A percentile compares a stretch with the other conserved stretches of the same genome.
These are phyloP conservation scores for Pocillopora damicornis DNA, from an alignment of 64 coral and sea anemone genomes.

Conservation along the genomic window DNA sequence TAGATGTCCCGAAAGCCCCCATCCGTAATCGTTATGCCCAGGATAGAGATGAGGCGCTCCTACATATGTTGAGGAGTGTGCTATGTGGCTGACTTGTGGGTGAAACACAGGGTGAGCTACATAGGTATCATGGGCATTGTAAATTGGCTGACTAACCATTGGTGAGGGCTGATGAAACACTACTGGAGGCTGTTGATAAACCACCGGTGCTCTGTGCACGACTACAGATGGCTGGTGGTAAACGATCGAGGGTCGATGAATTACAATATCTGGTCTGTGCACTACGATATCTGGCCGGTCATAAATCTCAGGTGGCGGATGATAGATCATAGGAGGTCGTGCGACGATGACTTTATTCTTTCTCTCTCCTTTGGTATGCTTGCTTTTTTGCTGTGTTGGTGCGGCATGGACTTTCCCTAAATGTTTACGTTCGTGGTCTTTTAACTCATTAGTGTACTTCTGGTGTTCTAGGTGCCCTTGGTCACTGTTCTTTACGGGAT, in stretches of 20 bases:
- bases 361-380: slow-evolving; percentile 60
- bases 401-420: not conserved
- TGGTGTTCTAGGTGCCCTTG: not conserved
- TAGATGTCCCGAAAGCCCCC: slow-evolving; percentile 45
- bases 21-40: slow-evolving; percentile 64
- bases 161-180: slow-evolving; percentile 97
- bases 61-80: slow-evolving; percentile 68
- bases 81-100: slow-evolving; percentile 40
- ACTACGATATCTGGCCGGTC: slow-evolving; percentile 85
- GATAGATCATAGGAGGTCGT: slow-evolving; percentile 91
- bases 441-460: not conserved
- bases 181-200: slow-evolving; percentile 87
- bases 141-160: slow-evolving; percentile 71
- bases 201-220: slow-evolving; percentile 85
- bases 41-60: slow-evolving; percentile 86
- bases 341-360: slow-evolving; percentile 93
- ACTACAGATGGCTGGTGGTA: slow-evolving; percentile 92
- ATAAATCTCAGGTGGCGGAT: slow-evolving; percentile 95
- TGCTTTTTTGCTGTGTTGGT: slow-evolving; percentile 10
- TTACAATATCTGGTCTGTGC: slow-evolving; percentile 86
- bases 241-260: slow-evolving; percentile 86
- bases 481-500: slow-evolving; percentile 2
- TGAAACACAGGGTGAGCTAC: slow-evolving; percentile 68
- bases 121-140: slow-evolving; percentile 85
- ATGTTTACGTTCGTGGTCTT: not conserved